Evolutionary conservation across 2,797 vertebrate genomes (phyloP).

Genomic region (Hylomyscus alleni): DNA sequence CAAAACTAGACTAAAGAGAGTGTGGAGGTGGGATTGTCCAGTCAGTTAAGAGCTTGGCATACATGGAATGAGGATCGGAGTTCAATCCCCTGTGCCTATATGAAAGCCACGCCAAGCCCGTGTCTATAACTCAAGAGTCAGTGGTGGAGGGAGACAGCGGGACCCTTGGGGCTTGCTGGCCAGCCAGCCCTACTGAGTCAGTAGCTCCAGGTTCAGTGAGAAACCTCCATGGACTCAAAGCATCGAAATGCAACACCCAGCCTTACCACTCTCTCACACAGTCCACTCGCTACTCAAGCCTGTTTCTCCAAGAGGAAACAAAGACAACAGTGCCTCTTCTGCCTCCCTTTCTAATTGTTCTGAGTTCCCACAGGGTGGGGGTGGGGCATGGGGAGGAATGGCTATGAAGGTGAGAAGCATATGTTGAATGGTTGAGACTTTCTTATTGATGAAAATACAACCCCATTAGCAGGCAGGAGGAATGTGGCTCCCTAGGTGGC

Average conservation of each 20-base stretch:
- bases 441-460: slow-evolving; percentile 16
- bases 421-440: background rate
- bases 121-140: background rate
- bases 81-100: background rate
- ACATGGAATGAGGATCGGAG: background rate
- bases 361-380: background rate
- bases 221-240: background rate
- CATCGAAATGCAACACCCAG: background rate
- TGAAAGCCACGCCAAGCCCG: background rate
- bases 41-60: background rate
- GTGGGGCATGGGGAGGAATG: background rate
- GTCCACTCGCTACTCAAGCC: background rate
- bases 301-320: slow-evolving; percentile 42
- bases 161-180: background rate
- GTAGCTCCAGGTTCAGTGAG: background rate
- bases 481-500: background rate
- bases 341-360: background rate
- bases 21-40: background rate
- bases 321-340: background rate
- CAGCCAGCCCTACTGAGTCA: background rate
- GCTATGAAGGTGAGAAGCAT: background rate
- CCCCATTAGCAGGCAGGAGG: slow-evolving; percentile 31
- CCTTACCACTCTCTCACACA: background rate
- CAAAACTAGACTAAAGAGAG: background rate
- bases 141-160: background rate